Percentiles rank a stretch among this genome's conserved stretches.
These are phyloP conservation scores for Callimico goeldii DNA, from an alignment of 2,797 vertebrate species.

Conservation along the genomic window DNA sequence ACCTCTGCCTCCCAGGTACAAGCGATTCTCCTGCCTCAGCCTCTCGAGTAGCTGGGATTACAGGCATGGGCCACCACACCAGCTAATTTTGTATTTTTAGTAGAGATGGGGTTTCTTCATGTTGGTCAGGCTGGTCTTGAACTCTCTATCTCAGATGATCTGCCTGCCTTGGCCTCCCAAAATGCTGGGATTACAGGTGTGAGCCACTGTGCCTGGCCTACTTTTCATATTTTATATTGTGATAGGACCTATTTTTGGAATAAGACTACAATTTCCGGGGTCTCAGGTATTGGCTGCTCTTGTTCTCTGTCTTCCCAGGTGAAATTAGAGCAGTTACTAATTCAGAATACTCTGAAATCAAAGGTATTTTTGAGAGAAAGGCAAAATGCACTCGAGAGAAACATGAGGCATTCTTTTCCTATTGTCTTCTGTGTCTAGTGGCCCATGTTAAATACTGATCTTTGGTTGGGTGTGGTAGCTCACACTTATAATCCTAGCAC, in stretches of 20 bases:
- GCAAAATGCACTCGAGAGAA: slow-evolving; percentile 5
- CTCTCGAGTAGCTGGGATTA: no score
- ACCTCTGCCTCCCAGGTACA: no score
- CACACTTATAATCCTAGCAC: background rate
- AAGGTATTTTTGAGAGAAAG: slow-evolving; percentile 42
- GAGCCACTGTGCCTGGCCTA: background rate
- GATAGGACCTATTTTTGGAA: background rate
- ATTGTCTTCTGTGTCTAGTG: background rate
- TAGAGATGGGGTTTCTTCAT: no score
- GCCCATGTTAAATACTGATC: background rate
- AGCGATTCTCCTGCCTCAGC: no score
- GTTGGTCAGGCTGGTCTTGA: no score
- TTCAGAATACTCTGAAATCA: background rate
- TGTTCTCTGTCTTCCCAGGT: background rate
- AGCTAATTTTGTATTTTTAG: no score
- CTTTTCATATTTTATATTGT: background rate
- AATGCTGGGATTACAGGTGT: no score
- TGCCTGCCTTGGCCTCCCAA: no score
- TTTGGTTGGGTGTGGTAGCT: background rate
- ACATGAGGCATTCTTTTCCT: background rate
- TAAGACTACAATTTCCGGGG: background rate
- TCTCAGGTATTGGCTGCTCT: background rate
- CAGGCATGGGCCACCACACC: no score
- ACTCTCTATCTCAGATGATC: no score
- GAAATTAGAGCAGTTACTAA: background rate